Base-by-base conservation (phyloP, 2,113 vertebrate genomes). In the Colossoma macropomum region DNA sequence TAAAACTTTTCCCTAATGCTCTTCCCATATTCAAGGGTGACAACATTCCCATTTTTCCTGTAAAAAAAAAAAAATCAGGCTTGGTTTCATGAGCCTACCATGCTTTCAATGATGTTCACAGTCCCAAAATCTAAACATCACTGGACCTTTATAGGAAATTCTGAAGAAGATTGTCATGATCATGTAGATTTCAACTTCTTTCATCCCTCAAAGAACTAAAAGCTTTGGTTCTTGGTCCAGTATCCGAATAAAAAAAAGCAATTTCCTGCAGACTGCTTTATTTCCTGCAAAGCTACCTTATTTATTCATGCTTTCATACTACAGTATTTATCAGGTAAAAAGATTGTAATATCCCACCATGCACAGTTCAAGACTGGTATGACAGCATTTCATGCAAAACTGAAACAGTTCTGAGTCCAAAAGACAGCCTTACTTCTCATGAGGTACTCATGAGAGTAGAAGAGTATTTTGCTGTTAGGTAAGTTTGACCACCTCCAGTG, bases 381-480 rank as follows among this genome's bases (percentile, higher is more conserved):
- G 60, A n/a, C 60, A 27, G 25, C 60, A 62, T 62, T 75, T 38
- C 80, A 86, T 82, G 52, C 25, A 41, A 56, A 52, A 77, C 63
- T 19, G 17, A 77, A 85, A 84, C 81, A 72, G 12, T 38, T 50
- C 25, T 56, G 65, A 69, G 34, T 8, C 10, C 50, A 27, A 23
- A 17, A 23, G 16, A 28, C 66, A 63, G 30, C 41, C 77, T 21
- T 48, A 10, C 16, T 63, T 4, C 34, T 77, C 45, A 45, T 77
- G 10, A 45, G 28, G 75, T 48, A 38, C 7, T 7, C 34, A 38
- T 4, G 7, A n/a, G 70, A 13, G 23, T 72, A 25, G n/a, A 73
- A 52, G 41, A 56, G 23, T 38, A 28, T 48, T 41, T 15, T 71
- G 27, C 32, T 63, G 59, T 73, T 62, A 32, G 27, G 7, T 81